phyloP scores from a whole-genome alignment of 2,888 invertebrate genomes.

The Rhagophthalmus giganteus region DNA sequence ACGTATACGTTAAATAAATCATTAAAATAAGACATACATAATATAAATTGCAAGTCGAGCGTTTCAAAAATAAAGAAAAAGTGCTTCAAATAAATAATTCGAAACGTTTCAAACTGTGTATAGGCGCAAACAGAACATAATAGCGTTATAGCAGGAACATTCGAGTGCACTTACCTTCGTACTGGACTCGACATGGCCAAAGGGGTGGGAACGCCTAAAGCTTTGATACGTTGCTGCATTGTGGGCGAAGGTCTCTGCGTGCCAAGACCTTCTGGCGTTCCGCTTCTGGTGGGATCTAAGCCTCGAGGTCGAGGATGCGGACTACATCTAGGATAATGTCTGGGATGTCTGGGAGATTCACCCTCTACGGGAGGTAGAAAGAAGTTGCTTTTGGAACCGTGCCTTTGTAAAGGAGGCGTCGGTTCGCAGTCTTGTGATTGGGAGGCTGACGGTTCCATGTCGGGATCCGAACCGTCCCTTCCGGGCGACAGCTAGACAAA shows the following conservation, averaged over 20 bases:
- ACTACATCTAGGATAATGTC: slow-evolving; percentile 73
- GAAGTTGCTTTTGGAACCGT: slow-evolving; percentile 85
- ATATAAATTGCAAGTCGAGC: too few species aligned
- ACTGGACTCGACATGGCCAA: slow-evolving; percentile 85
- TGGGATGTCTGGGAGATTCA: slow-evolving; percentile 56
- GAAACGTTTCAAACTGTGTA: too few species aligned
- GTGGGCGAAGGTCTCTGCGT: slow-evolving; percentile 73
- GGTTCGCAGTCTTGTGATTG: slow-evolving; percentile 93
- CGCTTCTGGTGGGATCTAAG: slow-evolving; percentile 61
- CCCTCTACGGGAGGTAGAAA: slow-evolving; percentile 74
- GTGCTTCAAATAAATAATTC: too few species aligned
- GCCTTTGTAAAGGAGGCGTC: slow-evolving; percentile 82
- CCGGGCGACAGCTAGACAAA: slow-evolving; percentile 74
- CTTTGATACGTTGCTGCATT: slow-evolving; percentile 88
- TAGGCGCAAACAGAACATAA: too few species aligned
- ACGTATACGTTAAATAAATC: too few species aligned
- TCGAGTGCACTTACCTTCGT: slow-evolving; percentile 75
- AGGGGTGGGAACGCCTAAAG: slow-evolving; percentile 86
- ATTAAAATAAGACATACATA: too few species aligned
- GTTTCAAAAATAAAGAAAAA: too few species aligned
- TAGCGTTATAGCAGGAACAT: not conserved
- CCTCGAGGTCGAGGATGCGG: slow-evolving; percentile 76
- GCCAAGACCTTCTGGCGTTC: slow-evolving; percentile 51
- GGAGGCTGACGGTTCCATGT: slow-evolving; percentile 64
- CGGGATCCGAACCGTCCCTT: slow-evolving; percentile 79